Evolutionary conservation across 2,113 vertebrate species (phyloP).

Genomic region (Misgurnus anguillicaudatus): DNA sequence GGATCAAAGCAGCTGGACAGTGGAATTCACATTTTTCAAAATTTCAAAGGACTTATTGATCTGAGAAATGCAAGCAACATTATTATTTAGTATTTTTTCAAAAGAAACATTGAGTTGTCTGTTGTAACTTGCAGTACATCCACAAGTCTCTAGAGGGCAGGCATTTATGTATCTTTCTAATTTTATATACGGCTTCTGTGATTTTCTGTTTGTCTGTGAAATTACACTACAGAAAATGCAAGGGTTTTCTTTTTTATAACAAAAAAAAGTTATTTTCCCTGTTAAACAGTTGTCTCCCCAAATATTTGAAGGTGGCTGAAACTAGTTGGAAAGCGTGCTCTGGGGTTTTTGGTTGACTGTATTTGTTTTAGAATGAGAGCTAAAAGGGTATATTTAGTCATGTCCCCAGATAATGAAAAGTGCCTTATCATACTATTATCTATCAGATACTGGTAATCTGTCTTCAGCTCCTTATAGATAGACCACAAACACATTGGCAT

Average conservation of each 20-base stretch:
- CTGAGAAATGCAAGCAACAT: slow-evolving; percentile 7
- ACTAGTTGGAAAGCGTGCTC: slow-evolving; percentile 2
- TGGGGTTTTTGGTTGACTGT: slow-evolving; percentile 10
- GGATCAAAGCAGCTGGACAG: not conserved
- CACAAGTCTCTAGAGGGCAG: slow-evolving; percentile 66
- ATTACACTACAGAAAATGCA: slow-evolving; percentile 14
- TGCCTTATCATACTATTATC: slow-evolving; percentile 51
- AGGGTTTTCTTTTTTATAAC: not conserved
- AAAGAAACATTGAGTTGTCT: not conserved
- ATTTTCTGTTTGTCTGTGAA: not conserved
- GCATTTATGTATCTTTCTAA: slow-evolving; percentile 46
- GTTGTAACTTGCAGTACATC: slow-evolving; percentile 56
- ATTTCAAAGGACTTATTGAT: not conserved
- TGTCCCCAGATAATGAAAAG: slow-evolving; percentile 40
- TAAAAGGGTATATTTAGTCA: slow-evolving; percentile 16
- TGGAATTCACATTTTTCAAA: not conserved
- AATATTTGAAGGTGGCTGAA: slow-evolving; percentile 20
- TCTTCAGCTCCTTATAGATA: not conserved
- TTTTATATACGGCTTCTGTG: slow-evolving; percentile 40
- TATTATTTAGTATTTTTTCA: not conserved
- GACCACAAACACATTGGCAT: not conserved
- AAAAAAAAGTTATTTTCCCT: not conserved
- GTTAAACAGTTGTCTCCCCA: not conserved
- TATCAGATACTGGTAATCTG: slow-evolving; percentile 42
- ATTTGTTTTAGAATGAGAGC: slow-evolving; percentile 19